Evolutionary conservation across 2,888 invertebrate genomes (phyloP), one percentile per base, ranked within the genome.

Genomic region (Campoplex nolae): DNA sequence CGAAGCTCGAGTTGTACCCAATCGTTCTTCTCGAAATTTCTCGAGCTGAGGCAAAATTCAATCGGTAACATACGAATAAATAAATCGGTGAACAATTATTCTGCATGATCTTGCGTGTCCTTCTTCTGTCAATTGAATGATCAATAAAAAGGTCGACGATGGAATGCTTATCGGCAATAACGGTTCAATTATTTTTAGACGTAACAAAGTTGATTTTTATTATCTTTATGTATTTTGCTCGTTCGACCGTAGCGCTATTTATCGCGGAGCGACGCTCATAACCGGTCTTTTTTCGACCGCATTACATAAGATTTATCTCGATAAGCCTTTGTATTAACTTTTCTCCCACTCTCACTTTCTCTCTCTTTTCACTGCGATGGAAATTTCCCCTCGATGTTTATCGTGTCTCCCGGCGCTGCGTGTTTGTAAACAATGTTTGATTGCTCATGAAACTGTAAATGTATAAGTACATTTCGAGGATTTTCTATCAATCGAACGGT

Each of bases 361-460:
- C 88, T 90, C 74, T 90, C 92, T 54, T 90, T 3, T 77, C 35
- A 16, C 48, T 67, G n/a, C 28, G 32, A 23, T 42, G 51, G 48
- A 16, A 1, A 28, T 54, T 75, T 48, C 35, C 35, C 18, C 54
- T 65, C 67, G 58, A n/a, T 74, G 8, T 45, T 32, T 38, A 4
- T 9, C 58, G 4, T 16, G 62, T 62, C 62, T 62, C 62, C 16
- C 62, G 32, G 16, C 32, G 62, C 32, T 48, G 62, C 42, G 23
- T 23, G 23, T 16, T 76, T 56, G 11, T 35, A 51, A 48, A 13
- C 1, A 51, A 71, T 32, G 28, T 48, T 48, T 32, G 16, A 28
- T 18, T 28, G 23, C 6, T 62, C 56, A 62, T 58, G 11, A 13
- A 32, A 32, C 28, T 28, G 28, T 13, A 1, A 2, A 32, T 32